Percentiles rank a stretch among this genome's conserved stretches.
These are phyloP conservation scores for Montipora capricornis DNA, from an alignment of 64 coral and sea anemone genomes.

Conservation along the genomic window DNA sequence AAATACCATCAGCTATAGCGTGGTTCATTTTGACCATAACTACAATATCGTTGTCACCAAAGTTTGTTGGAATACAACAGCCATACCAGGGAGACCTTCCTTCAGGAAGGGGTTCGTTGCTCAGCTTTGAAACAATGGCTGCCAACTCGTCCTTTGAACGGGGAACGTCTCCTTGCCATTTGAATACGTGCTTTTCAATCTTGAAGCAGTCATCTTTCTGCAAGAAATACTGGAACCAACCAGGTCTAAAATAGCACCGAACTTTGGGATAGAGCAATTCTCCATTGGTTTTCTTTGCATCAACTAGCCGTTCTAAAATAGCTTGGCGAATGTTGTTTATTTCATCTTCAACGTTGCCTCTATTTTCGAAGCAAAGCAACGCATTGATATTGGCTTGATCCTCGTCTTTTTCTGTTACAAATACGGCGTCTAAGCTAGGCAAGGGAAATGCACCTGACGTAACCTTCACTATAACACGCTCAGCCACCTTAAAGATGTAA, in stretches of 20 bases:
- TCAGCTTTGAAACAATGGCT: constrained; percentile 73
- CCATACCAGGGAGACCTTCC: constrained; percentile 77
- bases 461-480: constrained; percentile 31
- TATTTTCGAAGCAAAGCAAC: constrained; percentile 22
- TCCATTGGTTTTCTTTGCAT: constrained; percentile 63
- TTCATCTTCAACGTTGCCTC: constrained; percentile 23
- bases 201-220: constrained; percentile 77
- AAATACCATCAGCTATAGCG: constrained; percentile 88
- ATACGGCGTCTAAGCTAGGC: constrained; percentile 78
- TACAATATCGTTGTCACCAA: constrained; percentile 45
- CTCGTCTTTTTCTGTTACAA: constrained; percentile 62
- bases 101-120: constrained; percentile 47
- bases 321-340: constrained; percentile 48
- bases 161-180: constrained; percentile 71
- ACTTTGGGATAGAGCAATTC: constrained; percentile 63
- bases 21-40: constrained; percentile 79
- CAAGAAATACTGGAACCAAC: constrained; percentile 95
- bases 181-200: constrained; percentile 90
- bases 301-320: constrained; percentile 62
- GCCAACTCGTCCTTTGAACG: constrained; percentile 84
- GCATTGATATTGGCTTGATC: constrained; percentile 77
- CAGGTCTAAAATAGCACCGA: constrained; percentile 58
- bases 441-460: constrained; percentile 37
- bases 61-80: constrained; percentile 84
- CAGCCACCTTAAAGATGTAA: constrained; percentile 73